Base-by-base conservation (phyloP, 2,797 vertebrate genomes). In the Harpagifer antarcticus region DNA sequence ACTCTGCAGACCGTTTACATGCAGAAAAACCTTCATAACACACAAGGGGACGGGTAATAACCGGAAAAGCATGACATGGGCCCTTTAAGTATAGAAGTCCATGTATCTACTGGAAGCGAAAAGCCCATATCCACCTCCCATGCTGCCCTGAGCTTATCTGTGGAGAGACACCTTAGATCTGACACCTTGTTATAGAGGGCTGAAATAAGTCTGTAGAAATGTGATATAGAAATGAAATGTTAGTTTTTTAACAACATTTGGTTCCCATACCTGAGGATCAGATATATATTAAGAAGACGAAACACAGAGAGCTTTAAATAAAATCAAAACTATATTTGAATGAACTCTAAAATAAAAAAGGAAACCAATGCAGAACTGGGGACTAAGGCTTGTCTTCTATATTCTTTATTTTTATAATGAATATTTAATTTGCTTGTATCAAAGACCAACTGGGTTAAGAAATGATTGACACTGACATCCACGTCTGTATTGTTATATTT, bases 371-470 rank as follows among this genome's bases (percentile, higher is more conserved):
- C 23, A 42, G n/a, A 40, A 12, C 9, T 42, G 23, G 52, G 58
- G 44, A 40, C 15, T 12, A 44, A 62, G 37, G 40, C 74, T 66
- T 47, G 8, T 54, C 9, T 12, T 9, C 9, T 14, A 15, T 66
- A 15, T 19, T 42, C 48, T 64, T 59, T 15, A 31, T 45, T 54
- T 71, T 72, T 5, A 0, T 60, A 33, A 44, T 55, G 17, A 56
- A 23, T 72, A 49, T 68, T 49, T 67, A 0, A 33, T 72, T 66
- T 61, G 31, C 10, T 48, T 9, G 60, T 45, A 33, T 52, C 60
- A 16, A 27, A 69, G 27, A 58, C 6, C 59, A 70, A 43, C 27
- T 45, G 5, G 40, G n/a, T 5, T 1, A 42, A 40, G 10, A 5
- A 0, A 42, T 67, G 49, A 65, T 61, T 60, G 45, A 63, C 20